phyloP scores from a whole-genome alignment of 2,888 invertebrate genomes.

The Hipparchia sbordonii region DNA sequence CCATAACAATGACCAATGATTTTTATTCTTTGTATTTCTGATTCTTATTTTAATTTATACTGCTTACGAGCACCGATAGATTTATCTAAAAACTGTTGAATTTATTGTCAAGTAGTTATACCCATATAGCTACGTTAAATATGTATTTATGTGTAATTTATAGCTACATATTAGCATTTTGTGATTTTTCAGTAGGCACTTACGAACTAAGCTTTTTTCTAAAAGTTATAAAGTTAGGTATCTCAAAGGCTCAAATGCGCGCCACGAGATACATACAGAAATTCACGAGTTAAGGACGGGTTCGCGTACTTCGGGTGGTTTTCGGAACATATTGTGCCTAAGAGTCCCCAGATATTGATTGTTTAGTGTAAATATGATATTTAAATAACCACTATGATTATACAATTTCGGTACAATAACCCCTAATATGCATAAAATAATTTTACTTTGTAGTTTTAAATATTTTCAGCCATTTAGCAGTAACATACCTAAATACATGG shows the following conservation, averaged over 20 bases:
- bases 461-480: slow-evolving; percentile 14
- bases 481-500: not conserved
- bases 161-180: too few species aligned
- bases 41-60: slow-evolving; percentile 7
- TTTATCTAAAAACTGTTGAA: slow-evolving; percentile 10
- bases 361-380: not conserved
- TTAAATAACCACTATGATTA: slow-evolving; percentile 4
- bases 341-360: not conserved
- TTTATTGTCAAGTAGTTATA: not conserved
- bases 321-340: too few species aligned
- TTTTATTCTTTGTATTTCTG: slow-evolving; percentile 12
- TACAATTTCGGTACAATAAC: slow-evolving; percentile 21
- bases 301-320: too few species aligned
- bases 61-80: not conserved
- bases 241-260: too few species aligned
- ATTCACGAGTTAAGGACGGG: too few species aligned
- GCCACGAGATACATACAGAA: too few species aligned
- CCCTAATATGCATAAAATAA: slow-evolving; percentile 23
- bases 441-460: slow-evolving; percentile 6
- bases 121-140: too few species aligned
- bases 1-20: slow-evolving; percentile 43
- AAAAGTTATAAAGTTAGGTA: too few species aligned
- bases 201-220: too few species aligned
- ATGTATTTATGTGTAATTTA: too few species aligned
- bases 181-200: too few species aligned